phyloP scores from a whole-genome alignment of 2,888 invertebrate species.

The Nephrocerus scutellatus region DNA sequence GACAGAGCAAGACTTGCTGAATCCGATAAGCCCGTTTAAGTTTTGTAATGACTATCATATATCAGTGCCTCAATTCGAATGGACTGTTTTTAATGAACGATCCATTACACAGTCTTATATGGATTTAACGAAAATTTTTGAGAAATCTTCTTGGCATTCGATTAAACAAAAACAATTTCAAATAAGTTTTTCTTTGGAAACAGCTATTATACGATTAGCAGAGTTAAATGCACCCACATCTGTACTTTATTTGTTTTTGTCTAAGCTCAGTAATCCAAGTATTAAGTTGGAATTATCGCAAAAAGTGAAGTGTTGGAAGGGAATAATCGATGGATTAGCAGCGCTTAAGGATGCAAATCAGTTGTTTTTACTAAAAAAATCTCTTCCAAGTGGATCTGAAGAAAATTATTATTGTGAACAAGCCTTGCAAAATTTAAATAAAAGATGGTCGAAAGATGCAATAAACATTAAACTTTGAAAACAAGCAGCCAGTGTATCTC shows the following conservation, averaged over 20 bases:
- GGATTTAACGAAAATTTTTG: conserved; percentile 41
- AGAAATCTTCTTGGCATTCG: conserved; percentile 42
- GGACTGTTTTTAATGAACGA: conserved; percentile 58
- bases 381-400: conserved; percentile 49
- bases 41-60: conserved; percentile 48
- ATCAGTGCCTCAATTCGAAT: conserved; percentile 59
- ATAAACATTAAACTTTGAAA: conserved; percentile 38
- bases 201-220: conserved; percentile 38
- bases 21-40: conserved; percentile 36
- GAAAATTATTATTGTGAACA: conserved; percentile 69
- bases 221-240: conserved; percentile 40
- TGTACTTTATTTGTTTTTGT: conserved; percentile 40
- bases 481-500: too few relatives aligned
- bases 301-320: conserved; percentile 41
- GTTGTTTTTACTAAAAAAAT: conserved; percentile 34
- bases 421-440: conserved; percentile 51
- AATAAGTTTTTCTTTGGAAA: conserved; percentile 42
- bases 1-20: conserved; percentile 37
- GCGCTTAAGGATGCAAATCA: conserved; percentile 41
- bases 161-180: conserved; percentile 44
- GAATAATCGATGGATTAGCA: conserved; percentile 41
- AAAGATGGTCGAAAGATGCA: conserved; percentile 44
- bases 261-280: conserved; percentile 38
- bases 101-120: conserved; percentile 41
- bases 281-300: conserved; percentile 38